phyloP scores from a whole-genome alignment of 2,113 vertebrate genomes.

The Uria lomvia region DNA sequence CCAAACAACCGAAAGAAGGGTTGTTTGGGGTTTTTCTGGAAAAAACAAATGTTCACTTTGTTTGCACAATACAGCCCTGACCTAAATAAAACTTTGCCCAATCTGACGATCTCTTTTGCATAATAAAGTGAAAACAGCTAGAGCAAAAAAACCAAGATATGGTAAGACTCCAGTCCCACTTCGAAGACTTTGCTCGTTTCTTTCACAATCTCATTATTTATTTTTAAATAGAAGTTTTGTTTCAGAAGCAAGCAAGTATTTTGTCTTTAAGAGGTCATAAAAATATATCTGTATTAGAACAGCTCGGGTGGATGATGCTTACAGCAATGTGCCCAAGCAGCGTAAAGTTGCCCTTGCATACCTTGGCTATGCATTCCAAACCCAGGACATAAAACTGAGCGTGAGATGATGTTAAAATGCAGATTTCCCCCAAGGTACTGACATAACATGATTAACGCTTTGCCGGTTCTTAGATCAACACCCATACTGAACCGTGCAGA shows the following conservation, averaged over 20 bases:
- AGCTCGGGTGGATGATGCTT: not conserved
- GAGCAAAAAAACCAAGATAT: not conserved
- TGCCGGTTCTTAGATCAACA: not conserved
- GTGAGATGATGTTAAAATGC: not conserved
- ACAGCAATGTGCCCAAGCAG: not conserved
- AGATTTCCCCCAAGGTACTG: not conserved
- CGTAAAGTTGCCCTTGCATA: not conserved
- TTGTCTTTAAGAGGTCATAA: not conserved
- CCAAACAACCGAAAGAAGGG: not conserved
- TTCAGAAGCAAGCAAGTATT: not conserved
- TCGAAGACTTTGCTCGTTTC: not conserved
- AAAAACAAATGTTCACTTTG: not conserved
- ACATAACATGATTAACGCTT: not conserved
- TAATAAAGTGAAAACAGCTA: not conserved
- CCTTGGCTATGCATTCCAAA: not conserved
- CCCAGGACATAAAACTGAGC: not conserved
- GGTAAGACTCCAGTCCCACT: not conserved
- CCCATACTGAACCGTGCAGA: not conserved
- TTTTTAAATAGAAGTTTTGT: constrained; percentile 9
- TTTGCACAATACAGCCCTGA: not conserved
- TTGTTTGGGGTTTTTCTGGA: not conserved
- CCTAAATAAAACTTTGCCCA: not conserved
- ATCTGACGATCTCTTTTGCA: not conserved
- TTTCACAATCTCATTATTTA: constrained; percentile 20
- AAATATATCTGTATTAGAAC: not conserved